Evolutionary conservation across 1,140 invertebrate genomes (phyloP).

Genomic region (Latrodectus geometricus): DNA sequence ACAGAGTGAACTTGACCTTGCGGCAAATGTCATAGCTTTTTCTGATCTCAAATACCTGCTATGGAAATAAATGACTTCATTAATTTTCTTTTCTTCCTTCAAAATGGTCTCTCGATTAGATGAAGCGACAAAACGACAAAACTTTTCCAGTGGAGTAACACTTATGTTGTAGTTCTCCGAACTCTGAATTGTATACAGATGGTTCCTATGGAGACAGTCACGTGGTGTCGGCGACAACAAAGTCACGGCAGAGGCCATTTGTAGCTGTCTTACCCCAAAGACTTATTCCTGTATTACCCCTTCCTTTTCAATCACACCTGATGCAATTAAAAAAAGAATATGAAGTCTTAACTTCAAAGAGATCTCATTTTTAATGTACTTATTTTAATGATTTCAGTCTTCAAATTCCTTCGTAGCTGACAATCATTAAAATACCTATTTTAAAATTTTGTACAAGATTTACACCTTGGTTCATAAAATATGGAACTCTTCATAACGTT

Average conservation of each 20-base stretch:
- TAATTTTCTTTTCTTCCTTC: neutral
- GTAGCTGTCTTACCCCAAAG: constrained; percentile 9
- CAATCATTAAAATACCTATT: too few species aligned
- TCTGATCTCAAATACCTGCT: neutral
- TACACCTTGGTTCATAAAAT: too few species aligned
- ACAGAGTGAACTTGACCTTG: neutral
- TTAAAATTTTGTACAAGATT: too few species aligned
- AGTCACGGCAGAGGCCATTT: constrained; percentile 45
- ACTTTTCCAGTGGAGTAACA: neutral
- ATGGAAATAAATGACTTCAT: neutral
- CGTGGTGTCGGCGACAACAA: constrained; percentile 50
- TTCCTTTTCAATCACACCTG: neutral
- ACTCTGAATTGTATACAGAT: constrained; percentile 50
- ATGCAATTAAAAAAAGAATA: neutral
- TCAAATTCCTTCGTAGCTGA: too few species aligned
- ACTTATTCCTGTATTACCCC: constrained; percentile 3
- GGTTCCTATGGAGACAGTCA: constrained; percentile 44
- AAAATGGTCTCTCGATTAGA: neutral
- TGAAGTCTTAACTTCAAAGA: neutral
- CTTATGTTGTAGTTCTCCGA: constrained; percentile 51
- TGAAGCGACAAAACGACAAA: constrained; percentile 30
- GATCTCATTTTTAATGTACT: neutral
- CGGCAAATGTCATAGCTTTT: neutral
- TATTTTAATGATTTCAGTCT: too few species aligned
- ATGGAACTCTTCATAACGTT: too few species aligned